phyloP scores from a whole-genome alignment of 2,888 invertebrate species.

The Leptinotarsa rubiginosa region DNA sequence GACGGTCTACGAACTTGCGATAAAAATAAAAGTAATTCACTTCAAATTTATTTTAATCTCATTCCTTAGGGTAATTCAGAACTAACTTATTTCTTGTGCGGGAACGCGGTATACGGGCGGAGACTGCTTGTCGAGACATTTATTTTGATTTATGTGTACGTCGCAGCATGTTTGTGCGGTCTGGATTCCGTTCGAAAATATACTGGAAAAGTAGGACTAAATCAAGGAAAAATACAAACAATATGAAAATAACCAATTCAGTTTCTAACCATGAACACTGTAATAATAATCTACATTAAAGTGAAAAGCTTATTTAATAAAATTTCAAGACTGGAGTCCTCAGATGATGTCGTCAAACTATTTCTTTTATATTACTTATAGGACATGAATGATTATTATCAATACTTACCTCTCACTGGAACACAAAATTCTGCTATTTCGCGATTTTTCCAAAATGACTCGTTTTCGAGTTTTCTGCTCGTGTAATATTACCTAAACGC shows the following conservation, averaged over 20 bases:
- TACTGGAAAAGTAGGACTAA: background rate
- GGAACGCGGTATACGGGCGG: conserved; percentile 11
- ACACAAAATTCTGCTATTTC: too few species aligned
- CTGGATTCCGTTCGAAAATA: background rate
- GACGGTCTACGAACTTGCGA: conserved; percentile 7
- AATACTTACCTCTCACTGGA: too few species aligned
- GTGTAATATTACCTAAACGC: too few species aligned
- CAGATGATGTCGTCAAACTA: too few species aligned
- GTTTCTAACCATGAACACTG: background rate
- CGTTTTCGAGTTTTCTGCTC: too few species aligned
- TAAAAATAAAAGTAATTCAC: conserved; percentile 16
- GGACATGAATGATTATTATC: too few species aligned
- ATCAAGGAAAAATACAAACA: background rate
- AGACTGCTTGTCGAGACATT: conserved; percentile 15
- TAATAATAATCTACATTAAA: too few species aligned
- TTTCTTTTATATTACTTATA: too few species aligned
- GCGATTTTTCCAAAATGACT: too few species aligned
- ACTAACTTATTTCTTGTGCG: conserved; percentile 16
- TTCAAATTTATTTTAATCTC: conserved; percentile 16
- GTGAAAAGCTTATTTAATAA: too few species aligned
- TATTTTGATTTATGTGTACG: conserved; percentile 24
- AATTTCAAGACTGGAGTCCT: too few species aligned
- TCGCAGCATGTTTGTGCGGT: conserved; percentile 20
- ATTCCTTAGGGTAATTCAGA: conserved; percentile 10
- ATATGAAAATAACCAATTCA: background rate